Base-by-base conservation (phyloP, 2,888 invertebrate species). In the Trichogramma evanescens region DNA sequence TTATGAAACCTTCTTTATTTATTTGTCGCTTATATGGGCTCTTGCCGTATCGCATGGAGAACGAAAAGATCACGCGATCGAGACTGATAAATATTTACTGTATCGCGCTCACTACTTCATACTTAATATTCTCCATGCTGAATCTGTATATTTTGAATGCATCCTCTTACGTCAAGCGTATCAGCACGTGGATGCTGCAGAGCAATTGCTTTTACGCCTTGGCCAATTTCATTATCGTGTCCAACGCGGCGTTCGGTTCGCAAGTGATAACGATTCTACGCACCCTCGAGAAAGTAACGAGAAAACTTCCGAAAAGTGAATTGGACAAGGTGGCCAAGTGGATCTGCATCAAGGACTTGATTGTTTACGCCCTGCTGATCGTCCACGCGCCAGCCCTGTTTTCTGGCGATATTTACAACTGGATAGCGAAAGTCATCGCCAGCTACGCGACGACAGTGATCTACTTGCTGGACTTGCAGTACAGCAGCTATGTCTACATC, bases 401-500 rank as follows among this genome's bases (percentile, higher is more conserved):
- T n/a, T 57, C 54, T 1, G 4, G 6, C 0, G 48, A 58, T 0
- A 0, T 53, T 0, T 6, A 5, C 3, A 42, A 62, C 0, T 4
- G 53, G 5, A 4, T 63, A 0, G n/a, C 43, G n/a, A 70, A 67
- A 55, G 2, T 56, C 0, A 7, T 62, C 1, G n/a, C 10, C 1
- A 42, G 63, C 6, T 72, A 70, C 45, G 52, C 63, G 5, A 67
- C 69, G 0, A 5, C 67, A 5, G 56, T 67, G 1, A 62, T 67
- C 0, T 67, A 64, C 50, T 4, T 66, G 2, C 61, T 70, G 57
- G 71, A 68, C 54, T 66, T 61, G n/a, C 58, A 71, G 0, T 74
- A 72, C 55, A 65, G 65, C 38, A 69, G 71, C 48, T 71, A 66
- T 8, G 66, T 72, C 0, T 66, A 61, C 13, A 61, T 72, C 6